Evolutionary conservation across 2,888 invertebrate species (phyloP), one percentile per base, ranked within the genome.

Genomic region (Spicauda simplicius): DNA sequence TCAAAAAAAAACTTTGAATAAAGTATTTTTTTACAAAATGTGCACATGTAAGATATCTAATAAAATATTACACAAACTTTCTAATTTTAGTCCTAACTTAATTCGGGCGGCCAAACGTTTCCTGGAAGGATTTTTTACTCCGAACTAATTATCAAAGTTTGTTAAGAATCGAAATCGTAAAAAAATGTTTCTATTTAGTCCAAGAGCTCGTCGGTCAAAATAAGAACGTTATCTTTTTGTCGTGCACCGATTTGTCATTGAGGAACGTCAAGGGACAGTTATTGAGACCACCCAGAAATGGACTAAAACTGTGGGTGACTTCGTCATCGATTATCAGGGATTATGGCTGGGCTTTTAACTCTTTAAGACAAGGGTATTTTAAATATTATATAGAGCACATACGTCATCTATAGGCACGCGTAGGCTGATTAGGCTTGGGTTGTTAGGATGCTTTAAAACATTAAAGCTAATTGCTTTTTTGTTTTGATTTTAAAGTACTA

Each of bases 221-320:
- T 57, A 62, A 62, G 56, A 67, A 67, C 55, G 56, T 60, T 62
- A 62, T 67, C 62, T 60, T 67, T 67, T 62, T 67, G 56, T 62
- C 67, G 57, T 19, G 18, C 61, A 67, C 69, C 77, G 80, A 86
- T 85, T 86, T 85, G 84, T 85, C 85, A 84, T 77, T 77, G 76
- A 73, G 71, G 70, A 69, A 71, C 74, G 79, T 80, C 81, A 78
- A 71, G 74, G 71, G 71, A 81, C 86, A 86, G 86, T 85, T 87
- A 86, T 82, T 74, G 73, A 63, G 77, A 83, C 86, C 87, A 86
- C 86, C 86, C 86, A 84, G 72, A 72, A 66, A 60, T 55, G 66
- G 73, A 41, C 69, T 65, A 72, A 72, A 73, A 25, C 25, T 77
- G 76, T 70, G 74, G 69, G 68, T 73, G 75, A 72, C 74, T 76